These are phyloP conservation scores for Plusia festucae DNA, from an alignment of 2,888 invertebrate genomes.

Conservation along the genomic window DNA sequence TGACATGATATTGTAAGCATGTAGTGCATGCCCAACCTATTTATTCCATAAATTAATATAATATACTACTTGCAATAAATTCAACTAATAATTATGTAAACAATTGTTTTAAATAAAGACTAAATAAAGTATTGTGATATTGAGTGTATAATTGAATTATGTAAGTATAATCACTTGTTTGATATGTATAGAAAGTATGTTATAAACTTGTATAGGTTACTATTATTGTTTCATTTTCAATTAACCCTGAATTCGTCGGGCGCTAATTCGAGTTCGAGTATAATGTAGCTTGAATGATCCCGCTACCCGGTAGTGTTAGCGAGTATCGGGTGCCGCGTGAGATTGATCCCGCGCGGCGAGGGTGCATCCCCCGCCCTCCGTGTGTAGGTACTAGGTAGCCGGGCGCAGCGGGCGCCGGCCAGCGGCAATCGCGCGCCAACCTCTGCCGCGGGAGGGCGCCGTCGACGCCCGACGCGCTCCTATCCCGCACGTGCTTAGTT, in stretches of 20 bases:
- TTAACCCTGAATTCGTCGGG: constrained; percentile 23
- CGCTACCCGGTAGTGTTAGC: constrained; percentile 62
- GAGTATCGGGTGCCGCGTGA: constrained; percentile 71
- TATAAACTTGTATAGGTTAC: constrained; percentile 80
- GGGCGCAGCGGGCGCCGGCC: constrained; percentile 72
- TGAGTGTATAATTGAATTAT: constrained; percentile 76
- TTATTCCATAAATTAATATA: constrained; percentile 18
- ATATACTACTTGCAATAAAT: constrained; percentile 9
- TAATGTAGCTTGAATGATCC: constrained; percentile 67
- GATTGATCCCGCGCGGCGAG: constrained; percentile 74
- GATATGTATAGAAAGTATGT: constrained; percentile 76
- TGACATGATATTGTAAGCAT: constrained; percentile 15
- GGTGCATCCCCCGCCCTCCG: constrained; percentile 83
- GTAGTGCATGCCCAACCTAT: constrained; percentile 23
- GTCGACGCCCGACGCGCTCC: constrained; percentile 68
- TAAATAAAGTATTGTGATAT: constrained; percentile 88
- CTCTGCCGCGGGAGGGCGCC: constrained; percentile 86
- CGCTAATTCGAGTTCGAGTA: constrained; percentile 51
- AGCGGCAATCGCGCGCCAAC: constrained; percentile 86
- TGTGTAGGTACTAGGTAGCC: constrained; percentile 59
- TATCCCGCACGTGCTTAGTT: constrained; percentile 76
- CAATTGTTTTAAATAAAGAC: constrained; percentile 75
- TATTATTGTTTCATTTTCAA: constrained; percentile 74
- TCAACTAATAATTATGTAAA: constrained; percentile 46
- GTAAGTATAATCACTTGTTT: constrained; percentile 73